phyloP scores from a whole-genome alignment of 2,113 vertebrate species.

The Chaenogobius annularis region DNA sequence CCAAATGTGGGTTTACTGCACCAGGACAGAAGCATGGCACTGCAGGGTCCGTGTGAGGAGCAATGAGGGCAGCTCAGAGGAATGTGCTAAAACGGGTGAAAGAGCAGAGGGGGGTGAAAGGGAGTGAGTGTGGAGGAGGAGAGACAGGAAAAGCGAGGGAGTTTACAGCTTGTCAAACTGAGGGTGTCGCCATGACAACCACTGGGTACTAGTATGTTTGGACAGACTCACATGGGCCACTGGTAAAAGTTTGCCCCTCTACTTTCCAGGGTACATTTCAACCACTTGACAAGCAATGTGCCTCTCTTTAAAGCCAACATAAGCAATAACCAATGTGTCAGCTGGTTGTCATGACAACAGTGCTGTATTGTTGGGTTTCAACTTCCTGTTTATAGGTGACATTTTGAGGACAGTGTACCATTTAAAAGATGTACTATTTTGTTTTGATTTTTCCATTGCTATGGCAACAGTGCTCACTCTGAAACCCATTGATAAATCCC shows the following conservation, averaged over 20 bases:
- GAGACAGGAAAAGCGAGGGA: constrained; percentile 15
- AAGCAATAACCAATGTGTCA: background rate
- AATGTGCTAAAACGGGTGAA: constrained; percentile 66
- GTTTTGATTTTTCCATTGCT: no score
- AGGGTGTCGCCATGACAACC: constrained; percentile 16
- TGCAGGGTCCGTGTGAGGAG: constrained; percentile 52
- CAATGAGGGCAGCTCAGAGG: constrained; percentile 75
- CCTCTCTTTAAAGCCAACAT: background rate
- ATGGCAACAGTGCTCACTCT: no score
- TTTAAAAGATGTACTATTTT: no score
- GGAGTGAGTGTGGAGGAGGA: constrained; percentile 19
- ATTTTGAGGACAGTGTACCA: no score
- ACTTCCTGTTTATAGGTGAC: no score
- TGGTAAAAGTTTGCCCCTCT: background rate
- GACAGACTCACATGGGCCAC: background rate
- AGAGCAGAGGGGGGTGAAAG: constrained; percentile 39
- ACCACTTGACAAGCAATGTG: background rate
- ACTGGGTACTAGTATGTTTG: background rate
- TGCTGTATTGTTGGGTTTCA: no score
- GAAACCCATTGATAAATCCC: background rate
- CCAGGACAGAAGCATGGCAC: constrained; percentile 18
- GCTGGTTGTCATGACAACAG: background rate
- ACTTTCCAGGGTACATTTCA: background rate
- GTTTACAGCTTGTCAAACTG: background rate
- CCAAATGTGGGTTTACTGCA: constrained; percentile 45